Evolutionary conservation across 2,113 vertebrate species (phyloP), one percentile per base, ranked within the genome.

Genomic region (Chaetodon trifascialis): DNA sequence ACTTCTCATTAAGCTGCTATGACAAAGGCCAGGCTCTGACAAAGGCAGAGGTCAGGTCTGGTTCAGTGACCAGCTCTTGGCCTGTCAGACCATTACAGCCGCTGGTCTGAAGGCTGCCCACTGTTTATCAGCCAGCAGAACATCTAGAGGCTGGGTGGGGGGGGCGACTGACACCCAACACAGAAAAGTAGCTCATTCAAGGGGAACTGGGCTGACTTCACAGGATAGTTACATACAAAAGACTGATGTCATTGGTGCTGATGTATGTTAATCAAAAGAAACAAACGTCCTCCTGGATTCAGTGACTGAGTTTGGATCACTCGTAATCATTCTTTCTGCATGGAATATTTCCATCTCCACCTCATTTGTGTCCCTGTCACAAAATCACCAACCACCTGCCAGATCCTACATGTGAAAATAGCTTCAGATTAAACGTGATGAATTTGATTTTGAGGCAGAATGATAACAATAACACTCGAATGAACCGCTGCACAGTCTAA

Each of bases 1-100:
- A 83, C 86, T 85, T 91, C 93, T 95, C 94, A 95, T 95, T 95
- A 95, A 94, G 89, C 89, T 78, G 84, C 89, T 55, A 89, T 89
- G 90, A 94, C 92, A 94, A 94, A 95, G 93, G 88, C 90, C 91
- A 91, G 88, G 86, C 86, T 73, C 78, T 46, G 79, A 95, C 94
- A 95, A 95, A 93, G 89, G 84, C 85, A 84, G 86, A 92, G 95
- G 94, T 95, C 94, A 93, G 88, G 87, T 86, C 81, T 85, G 91
- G 92, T 92, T 95, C 93, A 95, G 84, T 92, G 91, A 92, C 87
- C 92, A 93, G 92, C 88, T 92, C 92, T 68, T 80, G 80, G 90
- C 88, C 85, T 94, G 92, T 95, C 94, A 94, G 88, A 85, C 92
- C 91, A 88, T 92, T 89, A 80, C 91, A 89, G 86, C 76, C 89